A percentile compares a stretch with the other conserved stretches of the same genome.
Conservation (phyloP, 2,113 vertebrate genomes). For the Paedocypris sp. region DNA sequence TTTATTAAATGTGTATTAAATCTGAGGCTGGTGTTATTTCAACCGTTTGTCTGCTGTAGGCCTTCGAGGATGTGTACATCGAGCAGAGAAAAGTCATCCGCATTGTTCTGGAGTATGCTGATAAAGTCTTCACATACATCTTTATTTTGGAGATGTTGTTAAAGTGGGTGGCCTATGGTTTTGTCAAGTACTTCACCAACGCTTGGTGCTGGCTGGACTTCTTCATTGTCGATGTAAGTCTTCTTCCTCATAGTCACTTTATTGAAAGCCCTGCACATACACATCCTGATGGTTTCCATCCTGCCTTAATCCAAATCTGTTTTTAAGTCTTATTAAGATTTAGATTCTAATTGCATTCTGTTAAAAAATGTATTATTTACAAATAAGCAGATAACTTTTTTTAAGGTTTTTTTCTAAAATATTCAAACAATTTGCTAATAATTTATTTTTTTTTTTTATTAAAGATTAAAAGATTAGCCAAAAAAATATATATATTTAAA, state of each 20-base stretch:
- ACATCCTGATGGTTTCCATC: slow-evolving; percentile 12
- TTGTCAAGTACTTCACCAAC: slow-evolving; percentile 97
- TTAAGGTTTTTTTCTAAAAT: too few relatives aligned
- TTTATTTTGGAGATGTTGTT: slow-evolving; percentile 99
- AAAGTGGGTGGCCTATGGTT: slow-evolving; percentile 96
- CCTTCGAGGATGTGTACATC: slow-evolving; percentile 97
- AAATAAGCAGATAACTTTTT: too few relatives aligned
- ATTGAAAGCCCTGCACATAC: slow-evolving; percentile 8
- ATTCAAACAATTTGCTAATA: too few relatives aligned
- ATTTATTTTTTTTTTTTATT: too few relatives aligned
- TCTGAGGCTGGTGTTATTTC: not conserved
- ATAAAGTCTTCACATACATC: slow-evolving; percentile 97
- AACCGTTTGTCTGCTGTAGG: slow-evolving; percentile 53
- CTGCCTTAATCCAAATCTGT: not conserved
- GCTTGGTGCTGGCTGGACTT: slow-evolving; percentile 99
- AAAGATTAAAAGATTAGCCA: too few relatives aligned
- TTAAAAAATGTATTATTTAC: too few relatives aligned
- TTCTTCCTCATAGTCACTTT: slow-evolving; percentile 3
- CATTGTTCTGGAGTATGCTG: slow-evolving; percentile 85
- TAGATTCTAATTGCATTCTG: not conserved
- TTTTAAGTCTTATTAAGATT: not conserved
- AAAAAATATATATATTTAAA: too few relatives aligned
- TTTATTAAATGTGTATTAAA: too few relatives aligned
- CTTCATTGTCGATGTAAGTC: slow-evolving; percentile 98
- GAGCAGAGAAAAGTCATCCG: slow-evolving; percentile 91